Percentiles rank a stretch among this genome's conserved stretches.
Conservation (phyloP, 2,888 invertebrate species). For the Aphrophora alni region DNA sequence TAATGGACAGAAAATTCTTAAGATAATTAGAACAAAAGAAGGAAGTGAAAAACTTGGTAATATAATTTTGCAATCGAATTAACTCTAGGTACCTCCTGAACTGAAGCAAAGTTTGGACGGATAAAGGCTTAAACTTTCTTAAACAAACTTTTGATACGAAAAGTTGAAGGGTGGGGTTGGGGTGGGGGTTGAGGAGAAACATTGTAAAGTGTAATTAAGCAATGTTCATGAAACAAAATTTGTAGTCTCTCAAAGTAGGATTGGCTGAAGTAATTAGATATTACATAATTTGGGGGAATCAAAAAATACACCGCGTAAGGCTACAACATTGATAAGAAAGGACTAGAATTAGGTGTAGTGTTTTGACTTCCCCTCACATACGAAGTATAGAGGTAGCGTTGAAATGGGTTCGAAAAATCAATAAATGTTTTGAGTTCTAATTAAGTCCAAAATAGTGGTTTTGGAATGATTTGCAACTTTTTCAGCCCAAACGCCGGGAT, state of each 20-base stretch:
- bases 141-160: conserved; percentile 30
- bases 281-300: background rate
- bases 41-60: background rate
- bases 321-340: too few relatives aligned
- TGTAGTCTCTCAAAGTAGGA: background rate
- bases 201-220: conserved; percentile 31
- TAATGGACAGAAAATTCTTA: background rate
- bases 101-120: conserved; percentile 16
- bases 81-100: background rate
- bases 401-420: too few relatives aligned
- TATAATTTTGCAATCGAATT: background rate
- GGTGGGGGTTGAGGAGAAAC: background rate
- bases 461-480: too few relatives aligned
- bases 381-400: too few relatives aligned
- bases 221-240: background rate
- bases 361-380: too few relatives aligned
- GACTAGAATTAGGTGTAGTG: too few relatives aligned
- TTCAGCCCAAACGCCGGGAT: too few relatives aligned
- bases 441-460: too few relatives aligned
- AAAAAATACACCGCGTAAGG: too few relatives aligned
- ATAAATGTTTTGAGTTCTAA: too few relatives aligned
- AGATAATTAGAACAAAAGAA: background rate
- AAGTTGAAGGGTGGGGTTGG: background rate
- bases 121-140: conserved; percentile 3
- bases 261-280: background rate